Percentiles rank a stretch among this genome's conserved stretches.
phyloP scores from a whole-genome alignment of 2,113 vertebrate genomes.

The Cyprinodon tularosa region DNA sequence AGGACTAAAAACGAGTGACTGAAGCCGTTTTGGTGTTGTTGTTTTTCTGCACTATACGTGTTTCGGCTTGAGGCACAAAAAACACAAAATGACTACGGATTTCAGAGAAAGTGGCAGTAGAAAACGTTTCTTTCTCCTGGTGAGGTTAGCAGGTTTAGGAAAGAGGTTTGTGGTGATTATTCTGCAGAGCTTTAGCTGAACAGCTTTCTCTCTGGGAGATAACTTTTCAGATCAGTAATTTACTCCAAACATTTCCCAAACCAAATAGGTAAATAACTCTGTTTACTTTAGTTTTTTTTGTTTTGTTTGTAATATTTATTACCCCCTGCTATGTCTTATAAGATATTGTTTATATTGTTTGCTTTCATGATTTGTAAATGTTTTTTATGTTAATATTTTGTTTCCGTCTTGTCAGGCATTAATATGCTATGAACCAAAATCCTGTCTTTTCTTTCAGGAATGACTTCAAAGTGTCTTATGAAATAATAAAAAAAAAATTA shows the following conservation, averaged over 20 bases:
- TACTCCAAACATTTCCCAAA: slow-evolving; percentile 59
- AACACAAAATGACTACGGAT: background rate
- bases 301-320: slow-evolving; percentile 83
- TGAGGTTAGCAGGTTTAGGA: slow-evolving; percentile 19
- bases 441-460: slow-evolving; percentile 66
- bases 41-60: slow-evolving; percentile 47
- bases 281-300: slow-evolving; percentile 70
- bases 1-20: slow-evolving; percentile 37
- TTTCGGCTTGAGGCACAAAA: slow-evolving; percentile 17
- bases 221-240: slow-evolving; percentile 49
- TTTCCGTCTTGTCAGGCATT: slow-evolving; percentile 54
- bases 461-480: slow-evolving; percentile 74
- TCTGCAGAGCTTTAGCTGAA: slow-evolving; percentile 38
- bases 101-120: slow-evolving; percentile 9
- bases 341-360: slow-evolving; percentile 78
- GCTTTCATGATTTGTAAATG: slow-evolving; percentile 63
- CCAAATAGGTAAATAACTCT: slow-evolving; percentile 68
- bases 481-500: slow-evolving; percentile 63
- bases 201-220: slow-evolving; percentile 28
- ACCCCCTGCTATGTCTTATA: slow-evolving; percentile 77
- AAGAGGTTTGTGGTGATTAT: slow-evolving; percentile 43
- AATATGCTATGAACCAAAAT: slow-evolving; percentile 78
- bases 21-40: slow-evolving; percentile 16
- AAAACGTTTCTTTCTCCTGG: slow-evolving; percentile 11
- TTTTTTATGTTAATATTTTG: slow-evolving; percentile 64